Percentiles rank a stretch among this genome's conserved stretches.
These are phyloP conservation scores for Cryptoprocta ferox DNA, from an alignment of 2,797 vertebrate genomes.

Conservation along the genomic window DNA sequence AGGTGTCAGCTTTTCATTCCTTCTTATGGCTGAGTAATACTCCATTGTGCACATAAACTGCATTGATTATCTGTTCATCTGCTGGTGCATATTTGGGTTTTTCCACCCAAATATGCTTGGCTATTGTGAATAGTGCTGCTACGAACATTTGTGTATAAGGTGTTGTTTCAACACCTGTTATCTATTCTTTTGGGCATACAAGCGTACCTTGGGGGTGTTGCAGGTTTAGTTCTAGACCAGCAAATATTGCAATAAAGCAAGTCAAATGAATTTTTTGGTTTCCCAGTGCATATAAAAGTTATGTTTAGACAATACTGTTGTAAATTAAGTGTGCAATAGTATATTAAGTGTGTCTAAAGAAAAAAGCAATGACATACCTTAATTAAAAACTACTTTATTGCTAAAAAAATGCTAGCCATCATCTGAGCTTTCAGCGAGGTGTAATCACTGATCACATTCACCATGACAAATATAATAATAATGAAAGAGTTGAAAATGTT, in stretches of 20 bases:
- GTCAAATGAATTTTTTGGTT: background rate
- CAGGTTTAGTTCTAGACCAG: background rate
- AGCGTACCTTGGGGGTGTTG: background rate
- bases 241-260: background rate
- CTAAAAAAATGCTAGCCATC: background rate
- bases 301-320: background rate
- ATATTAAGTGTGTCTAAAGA: background rate
- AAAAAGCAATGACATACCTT: background rate
- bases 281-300: background rate
- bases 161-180: background rate
- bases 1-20: rapidly evolving
- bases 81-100: background rate
- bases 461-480: background rate
- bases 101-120: background rate
- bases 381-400: background rate
- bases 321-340: background rate
- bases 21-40: background rate
- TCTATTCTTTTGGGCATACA: background rate
- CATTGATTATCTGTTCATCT: background rate
- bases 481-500: background rate
- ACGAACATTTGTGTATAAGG: background rate
- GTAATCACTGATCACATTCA: background rate
- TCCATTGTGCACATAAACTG: background rate
- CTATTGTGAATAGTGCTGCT: background rate
- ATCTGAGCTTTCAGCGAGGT: background rate